phyloP scores from a whole-genome alignment of 2,797 vertebrate species.

The Etheostoma nigrum region DNA sequence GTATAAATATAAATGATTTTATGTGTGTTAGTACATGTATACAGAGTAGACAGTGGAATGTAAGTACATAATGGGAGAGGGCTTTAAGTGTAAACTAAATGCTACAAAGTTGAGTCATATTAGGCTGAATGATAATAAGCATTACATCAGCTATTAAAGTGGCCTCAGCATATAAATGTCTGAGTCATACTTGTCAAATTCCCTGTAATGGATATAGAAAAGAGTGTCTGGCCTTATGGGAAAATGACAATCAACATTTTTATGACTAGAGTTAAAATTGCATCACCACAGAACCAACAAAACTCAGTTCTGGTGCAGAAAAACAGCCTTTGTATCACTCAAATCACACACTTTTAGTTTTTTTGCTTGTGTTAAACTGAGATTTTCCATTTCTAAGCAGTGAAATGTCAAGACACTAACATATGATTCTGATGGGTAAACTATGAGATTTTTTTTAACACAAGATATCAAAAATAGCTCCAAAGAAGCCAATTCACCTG shows the following conservation, averaged over 20 bases:
- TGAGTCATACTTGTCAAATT: not conserved
- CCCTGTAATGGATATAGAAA: not conserved
- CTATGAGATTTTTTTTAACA: not conserved
- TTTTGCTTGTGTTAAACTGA: not conserved
- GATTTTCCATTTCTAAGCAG: not conserved
- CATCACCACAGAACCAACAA: not conserved
- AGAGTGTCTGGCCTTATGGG: not conserved
- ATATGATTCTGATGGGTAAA: not conserved
- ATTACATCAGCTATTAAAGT: conserved; percentile 2
- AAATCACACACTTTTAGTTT: not conserved
- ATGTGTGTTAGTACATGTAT: not conserved
- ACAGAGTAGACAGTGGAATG: not conserved
- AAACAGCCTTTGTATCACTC: not conserved
- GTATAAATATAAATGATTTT: not conserved
- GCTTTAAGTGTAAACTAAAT: not conserved
- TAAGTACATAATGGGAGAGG: not conserved
- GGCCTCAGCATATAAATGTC: not conserved
- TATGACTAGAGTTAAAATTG: not conserved
- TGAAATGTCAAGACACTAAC: not conserved
- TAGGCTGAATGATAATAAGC: conserved; percentile 10
- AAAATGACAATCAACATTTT: conserved; percentile 6
- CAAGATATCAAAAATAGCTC: not conserved
- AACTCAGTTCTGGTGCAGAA: not conserved
- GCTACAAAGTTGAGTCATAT: not conserved
- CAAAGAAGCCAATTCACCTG: not conserved